Evolutionary conservation across 2,888 invertebrate species (phyloP), one percentile per base, ranked within the genome.

Genomic region (Noctua comes): DNA sequence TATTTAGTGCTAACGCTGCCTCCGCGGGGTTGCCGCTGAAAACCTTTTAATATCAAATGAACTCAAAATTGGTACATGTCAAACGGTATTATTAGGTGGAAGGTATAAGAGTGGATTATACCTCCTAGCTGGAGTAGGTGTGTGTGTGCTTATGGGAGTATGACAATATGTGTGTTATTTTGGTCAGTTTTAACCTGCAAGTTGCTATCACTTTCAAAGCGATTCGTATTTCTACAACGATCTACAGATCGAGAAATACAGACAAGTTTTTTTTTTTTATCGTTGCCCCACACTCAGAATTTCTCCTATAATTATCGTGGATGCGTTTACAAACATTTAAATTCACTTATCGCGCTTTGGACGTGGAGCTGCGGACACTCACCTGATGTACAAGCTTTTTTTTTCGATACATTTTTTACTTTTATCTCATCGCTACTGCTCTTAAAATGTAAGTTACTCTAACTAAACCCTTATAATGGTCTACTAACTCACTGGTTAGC

Each of bases 31-130:
- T 76, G 40, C 90, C 89, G 92, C 91, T 94, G 95, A 95, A 96
- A 96, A 95, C 92, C 96, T 96, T 97, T 97, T 96, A 97, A 97
- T 97, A 97, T 93, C 94, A 96, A 96, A 97, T 97, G 96, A 97
- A 95, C 95, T 94, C 94, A 95, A 96, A 96, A 97, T 97, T 96
- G 96, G 95, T 94, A 95, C 93, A 94, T 95, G 96, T 95, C 96
- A 96, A 96, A 96, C 94, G 92, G 92, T 92, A 95, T 96, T 96
- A 96, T 96, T 96, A 96, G 95, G 84, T 90, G 91, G 90, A 92
- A 68, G 7, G 82, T 13, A 51, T 51, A 65, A 79, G 91, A 87
- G 93, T 16, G 79, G 91, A n/a, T 62, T 8, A 24, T 85, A 81
- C 83, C 66, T 43, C n/a, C 18, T n/a, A 43, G 66, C 0, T 43